A percentile compares a stretch with the other conserved stretches of the same genome.
Conservation (phyloP, 2,888 invertebrate species). For the Campopleginae sp. region DNA sequence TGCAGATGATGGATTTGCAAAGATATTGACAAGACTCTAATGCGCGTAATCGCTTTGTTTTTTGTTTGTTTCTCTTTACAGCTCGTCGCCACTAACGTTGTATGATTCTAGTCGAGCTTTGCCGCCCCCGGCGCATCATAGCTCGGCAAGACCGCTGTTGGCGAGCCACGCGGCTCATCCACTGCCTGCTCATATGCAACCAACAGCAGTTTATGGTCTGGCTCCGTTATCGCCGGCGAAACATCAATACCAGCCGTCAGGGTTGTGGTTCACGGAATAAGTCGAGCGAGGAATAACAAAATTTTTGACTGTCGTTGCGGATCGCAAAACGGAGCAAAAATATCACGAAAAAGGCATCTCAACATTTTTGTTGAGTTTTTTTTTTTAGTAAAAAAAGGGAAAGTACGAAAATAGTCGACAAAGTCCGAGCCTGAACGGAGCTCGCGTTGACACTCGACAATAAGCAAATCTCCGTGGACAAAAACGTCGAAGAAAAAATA, state of each 20-base stretch:
- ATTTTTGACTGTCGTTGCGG: neutral
- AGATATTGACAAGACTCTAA: slow-evolving; percentile 74
- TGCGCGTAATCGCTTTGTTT: slow-evolving; percentile 72
- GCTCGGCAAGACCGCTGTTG: slow-evolving; percentile 89
- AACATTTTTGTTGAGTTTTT: neutral
- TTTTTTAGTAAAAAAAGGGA: neutral
- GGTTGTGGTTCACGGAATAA: slow-evolving; percentile 91
- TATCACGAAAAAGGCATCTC: slow-evolving; percentile 8
- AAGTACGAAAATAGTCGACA: slow-evolving; percentile 20
- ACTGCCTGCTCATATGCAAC: slow-evolving; percentile 93
- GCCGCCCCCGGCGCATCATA: slow-evolving; percentile 94
- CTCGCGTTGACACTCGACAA: slow-evolving; percentile 52
- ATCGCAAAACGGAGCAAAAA: neutral
- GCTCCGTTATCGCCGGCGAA: slow-evolving; percentile 90
- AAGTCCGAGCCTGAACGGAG: slow-evolving; percentile 20
- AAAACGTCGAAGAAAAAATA: neutral
- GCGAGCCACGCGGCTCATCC: slow-evolving; percentile 90
- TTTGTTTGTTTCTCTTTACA: slow-evolving; percentile 76
- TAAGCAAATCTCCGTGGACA: slow-evolving; percentile 40
- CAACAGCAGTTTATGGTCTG: slow-evolving; percentile 87
- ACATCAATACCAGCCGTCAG: slow-evolving; percentile 88
- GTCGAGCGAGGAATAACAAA: neutral
- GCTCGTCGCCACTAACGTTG: slow-evolving; percentile 84
- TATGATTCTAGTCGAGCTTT: slow-evolving; percentile 86
- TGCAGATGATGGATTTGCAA: slow-evolving; percentile 56